Evolutionary conservation across 2,113 vertebrate genomes (phyloP).

Genomic region (Gadus macrocephalus): DNA sequence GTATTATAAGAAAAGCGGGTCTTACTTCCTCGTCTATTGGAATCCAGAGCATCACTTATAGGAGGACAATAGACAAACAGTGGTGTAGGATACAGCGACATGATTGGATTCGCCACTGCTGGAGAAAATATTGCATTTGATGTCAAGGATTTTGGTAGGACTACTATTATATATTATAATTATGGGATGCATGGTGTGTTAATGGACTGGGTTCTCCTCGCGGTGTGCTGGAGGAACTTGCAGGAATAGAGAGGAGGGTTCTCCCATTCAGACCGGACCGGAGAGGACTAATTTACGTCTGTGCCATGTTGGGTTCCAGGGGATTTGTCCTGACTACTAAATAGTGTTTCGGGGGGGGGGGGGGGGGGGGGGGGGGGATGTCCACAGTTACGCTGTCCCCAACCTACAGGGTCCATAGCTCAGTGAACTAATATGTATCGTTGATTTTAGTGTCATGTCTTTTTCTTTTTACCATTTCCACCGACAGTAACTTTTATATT

Average conservation of each 20-base stretch:
- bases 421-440: no score
- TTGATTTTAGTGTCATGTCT: no score
- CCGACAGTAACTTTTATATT: no score
- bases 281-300: conserved; percentile 76
- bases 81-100: no score
- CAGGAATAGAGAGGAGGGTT: conserved; percentile 47
- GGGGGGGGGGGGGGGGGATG: conserved; percentile 37
- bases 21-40: no score
- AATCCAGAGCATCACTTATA: no score
- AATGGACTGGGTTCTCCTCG: not conserved
- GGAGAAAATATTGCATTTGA: no score
- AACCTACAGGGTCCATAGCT: no score
- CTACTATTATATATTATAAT: not conserved
- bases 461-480: no score
- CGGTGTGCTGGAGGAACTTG: conserved; percentile 29
- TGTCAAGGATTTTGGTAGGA: not conserved
- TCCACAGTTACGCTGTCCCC: no score
- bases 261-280: conserved; percentile 63
- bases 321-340: conserved; percentile 76
- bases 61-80: no score
- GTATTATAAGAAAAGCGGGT: not conserved
- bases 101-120: no score
- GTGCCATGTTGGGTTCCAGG: conserved; percentile 67
- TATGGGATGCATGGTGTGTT: not conserved
- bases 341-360: conserved; percentile 64